Base-by-base conservation (phyloP, 2,888 invertebrate genomes). In the Orthosia cruda region DNA sequence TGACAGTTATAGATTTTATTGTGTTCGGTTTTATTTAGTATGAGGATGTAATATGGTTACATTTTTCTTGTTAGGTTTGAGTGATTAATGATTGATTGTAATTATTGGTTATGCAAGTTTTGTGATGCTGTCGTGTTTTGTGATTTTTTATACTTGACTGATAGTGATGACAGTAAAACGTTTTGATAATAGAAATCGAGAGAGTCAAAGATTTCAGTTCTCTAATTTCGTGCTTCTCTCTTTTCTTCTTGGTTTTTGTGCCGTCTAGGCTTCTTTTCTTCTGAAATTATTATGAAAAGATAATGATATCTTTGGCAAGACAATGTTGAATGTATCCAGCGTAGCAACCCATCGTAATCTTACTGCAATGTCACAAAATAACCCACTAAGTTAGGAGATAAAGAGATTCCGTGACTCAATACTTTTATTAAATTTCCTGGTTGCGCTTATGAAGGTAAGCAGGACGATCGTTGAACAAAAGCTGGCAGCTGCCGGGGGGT, bases 1-100 rank as follows among this genome's bases (percentile, higher is more conserved):
- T 92, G 95, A 94, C 94, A 94, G 93, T 96, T 94, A 95, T 91
- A 93, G 91, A 91, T 93, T 93, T 92, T 89, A 92, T 93, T 93
- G 92, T 92, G 82, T 76, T 77, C 62, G 47, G 47, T 61, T 77
- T 88, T 87, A 88, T 90, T 83, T 83, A 52, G 63, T 40, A 18
- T 61, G 16, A 69, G 64, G 52, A 59, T 66, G 40, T 66, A 50
- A 68, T 63, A 52, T 40, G 23, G 54, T 40, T 55, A 55, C 62
- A 49, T 20, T 77, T 55, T 47, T 15, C 9, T 26, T 26, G 26
- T 16, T 61, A 16, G 16, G 18, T 64, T 49, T 7, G 4, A 26
- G 16, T 62, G 70, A 66, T 76, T 50, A 23, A 76, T 73, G n/a
- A 68, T 72, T 55, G 15, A 57, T 57, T 55, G n/a, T 57, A 32